Base-by-base conservation (phyloP, 2,113 vertebrate species). In the Xiphias gladius region DNA sequence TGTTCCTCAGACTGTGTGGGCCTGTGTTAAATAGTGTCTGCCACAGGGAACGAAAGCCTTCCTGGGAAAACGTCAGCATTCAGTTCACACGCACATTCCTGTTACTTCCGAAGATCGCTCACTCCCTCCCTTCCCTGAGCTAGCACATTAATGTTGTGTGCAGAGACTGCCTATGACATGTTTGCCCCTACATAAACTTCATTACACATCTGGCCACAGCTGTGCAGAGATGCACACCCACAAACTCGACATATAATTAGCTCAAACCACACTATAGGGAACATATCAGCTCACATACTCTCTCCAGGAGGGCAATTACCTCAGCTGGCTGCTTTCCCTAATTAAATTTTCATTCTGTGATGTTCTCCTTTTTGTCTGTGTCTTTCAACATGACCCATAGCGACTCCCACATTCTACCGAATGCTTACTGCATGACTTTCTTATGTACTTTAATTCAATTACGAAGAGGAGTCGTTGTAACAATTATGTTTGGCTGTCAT, bases 151-250 rank as follows among this genome's bases (percentile, higher is more conserved):
- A 68, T n/a, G 24, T 17, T 28, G 35, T 46, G 20, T 14, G 13
- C 67, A 46, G 46, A 79, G 22, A 62, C 77, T 55, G 73, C 3
- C 64, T 0, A 1, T 32, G 68, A 83, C 68, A 69, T 22, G 9
- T 83, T 71, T 46, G 66, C 13, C 72, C 41, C 82, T 19, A 65
- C 10, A n/a, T 73, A 78, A 82, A 83, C 50, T 41, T 26, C 73
- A n/a, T 86, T 67, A 82, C 37, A 76, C 83, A 76, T 84, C 76
- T 84, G 85, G 63, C 55, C 61, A 63, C 78, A 82, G 83, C 80
- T 84, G 57, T 50, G 57, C 71, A 54, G 19, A 28, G 50, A 64
- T 19, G 32, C 50, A 67, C 58, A 24, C 32, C 32, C 32, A 24
- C 50, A 22, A 35, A 37, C 48, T 7, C 41, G 7, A 59, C 48